Evolutionary conservation across 64 coral and sea anemone genomes (phyloP), one percentile per base, ranked within the genome.

Genomic region (Platygyra sinensis): DNA sequence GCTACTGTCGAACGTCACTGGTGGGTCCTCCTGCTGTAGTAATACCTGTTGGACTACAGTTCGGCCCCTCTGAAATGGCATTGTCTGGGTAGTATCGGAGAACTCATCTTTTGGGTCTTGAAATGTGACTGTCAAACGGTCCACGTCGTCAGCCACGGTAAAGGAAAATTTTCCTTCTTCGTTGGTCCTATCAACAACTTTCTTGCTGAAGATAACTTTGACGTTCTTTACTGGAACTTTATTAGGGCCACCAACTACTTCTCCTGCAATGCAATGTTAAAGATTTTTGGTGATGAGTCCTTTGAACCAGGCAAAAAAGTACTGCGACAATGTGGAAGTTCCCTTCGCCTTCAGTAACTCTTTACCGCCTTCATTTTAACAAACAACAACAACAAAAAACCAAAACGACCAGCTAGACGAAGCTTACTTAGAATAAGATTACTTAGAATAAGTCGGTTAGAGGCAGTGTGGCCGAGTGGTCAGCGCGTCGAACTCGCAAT

Each of bases 91-190:
- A 61, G 89, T 90, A 22, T 67, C 78, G 0, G 71, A 65, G 20
- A 83, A 90, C 14, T 74, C 50, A 19, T 14, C 71, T 22, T 20
- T 31, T 3, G 60, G 49, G 28, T 83, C 89, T 82, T 80, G 38
- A 2, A 90, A 67, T 10, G 89, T 90, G 11, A 90, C 89, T 5
- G 82, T 19, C 19, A 90, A 31, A 25, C 89, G 78, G n/a, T 90
- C 82, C 12, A 77, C 80, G 30, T 83, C 79, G 42, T 90, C 62
- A 13, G 90, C 52, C 11, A 92, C 36, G 10, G 32, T 19, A 8
- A 92, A 36, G 22, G 28, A 86, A 16, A 92, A 92, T 25, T 61
- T 71, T 18, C 90, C 90, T 19, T 76, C 75, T 16, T 16, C 36
- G 60, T 92, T 81, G 0, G 90, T 78, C 33, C 62, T 30, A n/a